A percentile compares a stretch with the other conserved stretches of the same genome.
phyloP scores from a whole-genome alignment of 2,113 vertebrate species.

The Lota lota region DNA sequence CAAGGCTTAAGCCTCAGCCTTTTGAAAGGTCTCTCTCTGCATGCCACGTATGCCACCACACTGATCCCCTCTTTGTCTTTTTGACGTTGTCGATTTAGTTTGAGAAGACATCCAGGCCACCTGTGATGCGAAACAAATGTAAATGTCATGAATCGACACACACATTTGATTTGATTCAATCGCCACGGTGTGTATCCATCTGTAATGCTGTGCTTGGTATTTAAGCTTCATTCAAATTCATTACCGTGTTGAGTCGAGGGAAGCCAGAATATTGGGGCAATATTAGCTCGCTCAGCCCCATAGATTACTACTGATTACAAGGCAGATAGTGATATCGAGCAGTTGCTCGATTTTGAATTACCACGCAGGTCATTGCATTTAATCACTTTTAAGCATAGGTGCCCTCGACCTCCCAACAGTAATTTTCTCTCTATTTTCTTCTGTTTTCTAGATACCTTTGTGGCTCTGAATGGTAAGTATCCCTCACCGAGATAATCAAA shows the following conservation, averaged over 20 bases:
- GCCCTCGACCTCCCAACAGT: constrained; percentile 32
- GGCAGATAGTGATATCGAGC: constrained; percentile 32
- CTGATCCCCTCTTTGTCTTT: no score
- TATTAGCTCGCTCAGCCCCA: constrained; percentile 33
- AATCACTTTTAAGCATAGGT: constrained; percentile 42
- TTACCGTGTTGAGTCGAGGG: constrained; percentile 41
- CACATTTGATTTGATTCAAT: no score
- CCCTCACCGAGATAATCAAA: constrained; percentile 39
- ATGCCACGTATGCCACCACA: no score
- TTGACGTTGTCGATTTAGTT: no score
- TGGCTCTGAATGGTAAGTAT: constrained; percentile 95
- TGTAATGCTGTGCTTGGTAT: neutral
- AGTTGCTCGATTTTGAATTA: constrained; percentile 48
- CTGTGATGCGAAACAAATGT: no score
- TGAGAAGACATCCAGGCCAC: no score
- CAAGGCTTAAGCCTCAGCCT: constrained; percentile 26
- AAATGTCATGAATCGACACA: no score
- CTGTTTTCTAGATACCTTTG: constrained; percentile 87
- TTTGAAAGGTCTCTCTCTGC: constrained; percentile 24
- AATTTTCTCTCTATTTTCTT: constrained; percentile 68
- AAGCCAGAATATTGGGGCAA: constrained; percentile 24
- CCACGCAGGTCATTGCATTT: constrained; percentile 52
- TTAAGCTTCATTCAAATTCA: constrained; percentile 27
- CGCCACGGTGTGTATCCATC: no score
- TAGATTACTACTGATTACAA: constrained; percentile 48